These are phyloP conservation scores for Meleagris gallopavo DNA, from an alignment of 2,113 vertebrate genomes.

Conservation along the genomic window DNA sequence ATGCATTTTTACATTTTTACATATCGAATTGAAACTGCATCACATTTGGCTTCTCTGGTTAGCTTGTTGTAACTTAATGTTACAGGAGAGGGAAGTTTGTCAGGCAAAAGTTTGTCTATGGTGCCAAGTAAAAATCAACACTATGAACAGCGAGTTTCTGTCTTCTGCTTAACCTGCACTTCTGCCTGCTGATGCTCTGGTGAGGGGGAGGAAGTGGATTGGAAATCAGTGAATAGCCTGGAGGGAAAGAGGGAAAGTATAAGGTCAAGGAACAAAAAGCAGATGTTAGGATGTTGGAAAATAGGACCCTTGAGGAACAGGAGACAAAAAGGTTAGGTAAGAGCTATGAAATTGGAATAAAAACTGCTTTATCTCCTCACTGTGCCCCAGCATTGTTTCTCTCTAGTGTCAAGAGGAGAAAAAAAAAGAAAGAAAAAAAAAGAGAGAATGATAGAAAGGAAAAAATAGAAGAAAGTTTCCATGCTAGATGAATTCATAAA, in stretches of 20 bases:
- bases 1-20: not conserved
- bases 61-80: not conserved
- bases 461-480: not conserved
- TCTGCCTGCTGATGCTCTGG: not conserved
- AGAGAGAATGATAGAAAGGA: rapidly evolving
- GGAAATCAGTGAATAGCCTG: constrained; percentile 32
- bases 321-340: not conserved
- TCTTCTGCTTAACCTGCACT: constrained; percentile 32
- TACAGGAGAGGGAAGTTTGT: not conserved
- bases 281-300: constrained; percentile 32
- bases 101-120: not conserved
- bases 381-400: not conserved
- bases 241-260: constrained; percentile 28
- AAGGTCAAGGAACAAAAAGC: constrained; percentile 53
- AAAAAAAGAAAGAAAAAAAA: rapidly evolving
- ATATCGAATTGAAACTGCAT: not conserved
- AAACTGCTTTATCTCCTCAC: not conserved
- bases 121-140: not conserved
- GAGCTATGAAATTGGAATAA: constrained; percentile 12
- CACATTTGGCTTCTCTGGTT: not conserved
- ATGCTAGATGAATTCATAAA: not conserved
- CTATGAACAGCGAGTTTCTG: not conserved
- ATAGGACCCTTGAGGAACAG: constrained; percentile 21
- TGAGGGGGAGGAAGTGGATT: not conserved
- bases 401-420: rapidly evolving